These are phyloP conservation scores for Petrocephalus zakoni DNA, from an alignment of 2,113 vertebrate genomes.

Conservation along the genomic window DNA sequence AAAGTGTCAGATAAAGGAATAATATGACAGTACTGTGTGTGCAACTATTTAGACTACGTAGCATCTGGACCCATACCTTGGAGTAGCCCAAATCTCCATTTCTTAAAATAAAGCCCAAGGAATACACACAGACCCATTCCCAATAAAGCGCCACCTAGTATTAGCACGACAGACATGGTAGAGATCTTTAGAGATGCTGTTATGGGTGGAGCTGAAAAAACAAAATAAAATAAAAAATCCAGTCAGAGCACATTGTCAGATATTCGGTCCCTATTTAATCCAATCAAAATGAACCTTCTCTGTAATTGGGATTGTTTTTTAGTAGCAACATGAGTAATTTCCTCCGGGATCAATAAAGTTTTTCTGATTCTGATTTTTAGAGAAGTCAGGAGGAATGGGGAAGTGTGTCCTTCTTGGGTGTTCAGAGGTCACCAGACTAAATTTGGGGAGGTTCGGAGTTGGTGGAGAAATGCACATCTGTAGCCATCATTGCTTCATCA, in stretches of 20 bases:
- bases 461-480: not conserved
- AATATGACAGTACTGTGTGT: not conserved
- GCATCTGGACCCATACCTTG: conserved; percentile 1
- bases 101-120: not conserved
- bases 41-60: not conserved
- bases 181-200: not conserved
- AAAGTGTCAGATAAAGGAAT: not conserved
- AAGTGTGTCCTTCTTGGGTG: not conserved
- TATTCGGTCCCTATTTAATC: not conserved
- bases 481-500: not conserved
- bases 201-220: not conserved
- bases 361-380: no score
- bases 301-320: not conserved
- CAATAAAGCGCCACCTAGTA: not conserved
- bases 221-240: not conserved
- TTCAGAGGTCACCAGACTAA: not conserved
- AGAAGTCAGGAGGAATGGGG: not conserved
- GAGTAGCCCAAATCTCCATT: not conserved
- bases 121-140: not conserved
- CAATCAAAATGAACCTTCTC: not conserved
- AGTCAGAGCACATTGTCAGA: not conserved
- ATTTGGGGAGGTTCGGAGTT: not conserved
- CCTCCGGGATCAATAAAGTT: no score
- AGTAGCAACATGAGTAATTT: no score
- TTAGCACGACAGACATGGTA: not conserved